Evolutionary conservation across 2,113 vertebrate genomes (phyloP), one percentile per base, ranked within the genome.

Genomic region (Hemiscyllium ocellatum): DNA sequence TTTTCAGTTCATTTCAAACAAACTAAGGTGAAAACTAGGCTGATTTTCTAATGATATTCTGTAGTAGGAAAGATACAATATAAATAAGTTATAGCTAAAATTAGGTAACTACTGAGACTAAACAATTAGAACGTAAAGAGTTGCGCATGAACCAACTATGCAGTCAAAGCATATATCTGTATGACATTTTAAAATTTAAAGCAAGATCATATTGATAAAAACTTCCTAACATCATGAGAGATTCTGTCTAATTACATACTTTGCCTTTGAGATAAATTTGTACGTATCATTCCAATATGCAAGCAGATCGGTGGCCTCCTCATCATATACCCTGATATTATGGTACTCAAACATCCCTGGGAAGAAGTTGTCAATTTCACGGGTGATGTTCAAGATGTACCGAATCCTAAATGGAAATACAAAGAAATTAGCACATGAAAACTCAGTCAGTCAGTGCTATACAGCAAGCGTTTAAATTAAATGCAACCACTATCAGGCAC

Each of bases 181-280:
- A n/a, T 65, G 0, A 91, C 15, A n/a, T 65, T 65, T 66, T 66
- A 1, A 66, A n/a, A 56, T 89, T 89, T 89, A 52, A 89, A 29
- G 61, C 12, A 19, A 26, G 22, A 83, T 37, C 2, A 47, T 42
- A 83, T 83, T 83, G 80, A 91, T 66, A n/a, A 66, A 6, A 66
- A 91, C 4, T 19, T 8, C 56, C 56, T 61, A 91, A 8, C 56
- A 90, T 29, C 26, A 37, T 61, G 4, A 93, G 33, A 22, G 13
- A 93, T 93, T 65, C 29, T 22, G 52, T 29, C 29, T 26, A 86
- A 83, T 66, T 94, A 97, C 98, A 96, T 97, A 99, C 99, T 99
- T 99, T 97, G 99, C 99, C 97, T 99, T 99, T 96, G 98, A 98
- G 98, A 99, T 99, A 98, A 99, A 99, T 97, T 99, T 99, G 97